Base-by-base conservation (phyloP, 2,797 vertebrate genomes). In the Lepus townsendii region DNA sequence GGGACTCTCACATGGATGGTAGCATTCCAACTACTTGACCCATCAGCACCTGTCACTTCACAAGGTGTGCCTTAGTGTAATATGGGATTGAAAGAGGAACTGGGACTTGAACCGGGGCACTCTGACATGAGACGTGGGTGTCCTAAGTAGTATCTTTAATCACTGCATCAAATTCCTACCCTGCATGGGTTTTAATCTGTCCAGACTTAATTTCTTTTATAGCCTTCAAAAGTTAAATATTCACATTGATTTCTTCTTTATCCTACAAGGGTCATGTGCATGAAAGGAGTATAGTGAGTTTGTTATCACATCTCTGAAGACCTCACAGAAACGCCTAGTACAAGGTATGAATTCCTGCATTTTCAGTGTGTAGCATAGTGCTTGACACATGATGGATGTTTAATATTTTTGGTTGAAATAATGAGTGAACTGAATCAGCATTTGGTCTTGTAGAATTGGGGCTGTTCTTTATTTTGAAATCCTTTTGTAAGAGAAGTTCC, bases 351-450 rank as follows among this genome's bases (percentile, higher is more conserved):
- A 66, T 65, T 10, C 60, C 26, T 71, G 8, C 1, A 47, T 86
- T 95, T 42, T 26, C 26, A 54, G 32, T 8, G 1, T 72, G 38
- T 38, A 50, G 22, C 30, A 60, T 14, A 24, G 13, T 89, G 9
- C 19, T 63, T 78, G 72, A 35, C 20, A 72, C 3, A 19, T 69
- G 79, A 68, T 14, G 77, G 3, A 65, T 6, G 73, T 93, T 2
- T 52, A 82, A 42, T 83, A 84, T 79, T 96, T 90, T 50, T 35
- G 30, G 17, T 62, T 86, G 42, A 76, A 72, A 86, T 20, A 76
- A 38, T 93, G 47, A 89, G 60, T 82, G 84, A 54, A 50, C 57
- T 83, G 69, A 83, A 4, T 76, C 7, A 77, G 83, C 90, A 93
- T 72, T 65, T 7, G 82, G 26, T 95, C 68, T 65, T 62, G 0